A percentile compares a stretch with the other conserved stretches of the same genome.
These are phyloP conservation scores for Pica pica DNA, from an alignment of 2,113 vertebrate species.

Conservation along the genomic window DNA sequence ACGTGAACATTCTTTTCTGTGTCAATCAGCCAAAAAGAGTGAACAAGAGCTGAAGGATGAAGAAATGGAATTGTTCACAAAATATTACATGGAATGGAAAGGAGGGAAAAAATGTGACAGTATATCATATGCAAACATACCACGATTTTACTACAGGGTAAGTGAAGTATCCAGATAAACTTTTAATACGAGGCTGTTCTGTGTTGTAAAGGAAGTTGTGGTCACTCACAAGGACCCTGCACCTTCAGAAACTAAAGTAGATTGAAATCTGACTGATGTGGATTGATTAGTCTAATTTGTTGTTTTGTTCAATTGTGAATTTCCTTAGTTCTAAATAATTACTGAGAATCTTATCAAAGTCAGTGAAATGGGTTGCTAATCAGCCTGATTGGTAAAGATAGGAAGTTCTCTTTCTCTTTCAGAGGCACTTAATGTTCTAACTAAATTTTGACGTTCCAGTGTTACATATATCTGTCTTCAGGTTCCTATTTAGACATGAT, in stretches of 20 bases:
- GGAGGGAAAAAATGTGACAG: slow-evolving; percentile 76
- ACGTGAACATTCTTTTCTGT: background rate
- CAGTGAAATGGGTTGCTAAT: background rate
- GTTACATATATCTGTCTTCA: accelerated
- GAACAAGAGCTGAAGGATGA: slow-evolving; percentile 90
- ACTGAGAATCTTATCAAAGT: background rate
- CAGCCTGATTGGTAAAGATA: background rate
- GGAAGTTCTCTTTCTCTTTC: background rate
- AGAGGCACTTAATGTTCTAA: background rate
- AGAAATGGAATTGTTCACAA: slow-evolving; percentile 89
- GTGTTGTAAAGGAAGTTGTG: background rate
- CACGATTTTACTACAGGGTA: slow-evolving; percentile 96
- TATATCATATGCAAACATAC: slow-evolving; percentile 83
- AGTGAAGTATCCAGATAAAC: background rate
- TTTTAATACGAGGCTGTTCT: background rate
- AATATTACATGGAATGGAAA: slow-evolving; percentile 92
- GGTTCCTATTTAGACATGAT: accelerated
- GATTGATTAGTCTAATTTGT: background rate
- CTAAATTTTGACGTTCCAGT: accelerated
- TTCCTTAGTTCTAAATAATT: background rate
- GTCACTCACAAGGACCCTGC: background rate
- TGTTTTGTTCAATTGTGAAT: background rate
- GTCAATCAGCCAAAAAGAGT: slow-evolving; percentile 76
- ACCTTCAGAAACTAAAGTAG: background rate
- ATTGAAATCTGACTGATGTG: background rate